These are phyloP conservation scores for Panagrolaimus sp. DNA, from an alignment of 1,140 invertebrate species.

Conservation along the genomic window DNA sequence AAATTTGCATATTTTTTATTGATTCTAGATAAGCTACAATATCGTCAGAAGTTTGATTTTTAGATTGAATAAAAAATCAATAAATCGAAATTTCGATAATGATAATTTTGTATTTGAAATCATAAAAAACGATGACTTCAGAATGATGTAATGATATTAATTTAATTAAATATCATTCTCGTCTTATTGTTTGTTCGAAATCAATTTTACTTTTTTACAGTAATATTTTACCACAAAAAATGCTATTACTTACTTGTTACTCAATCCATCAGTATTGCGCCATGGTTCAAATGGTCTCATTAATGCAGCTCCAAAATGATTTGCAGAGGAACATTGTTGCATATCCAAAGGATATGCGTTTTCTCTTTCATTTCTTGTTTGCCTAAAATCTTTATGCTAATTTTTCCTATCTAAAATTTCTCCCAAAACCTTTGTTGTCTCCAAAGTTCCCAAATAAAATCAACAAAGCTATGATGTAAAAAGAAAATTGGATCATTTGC, in stretches of 20 bases:
- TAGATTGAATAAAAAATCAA: no score
- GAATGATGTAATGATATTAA: no score
- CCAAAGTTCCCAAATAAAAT: conserved; percentile 58
- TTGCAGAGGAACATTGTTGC: conserved; percentile 29
- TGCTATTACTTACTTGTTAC: conserved; percentile 29
- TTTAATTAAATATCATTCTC: no score
- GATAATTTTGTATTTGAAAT: no score
- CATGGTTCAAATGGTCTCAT: conserved; percentile 43
- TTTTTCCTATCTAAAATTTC: no score
- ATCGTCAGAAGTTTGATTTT: not conserved
- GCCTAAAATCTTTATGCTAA: conserved; percentile 6
- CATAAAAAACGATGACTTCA: no score
- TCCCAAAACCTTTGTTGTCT: conserved; percentile 37
- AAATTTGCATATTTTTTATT: not conserved
- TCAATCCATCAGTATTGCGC: conserved; percentile 46
- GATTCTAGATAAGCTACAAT: not conserved
- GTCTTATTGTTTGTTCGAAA: no score
- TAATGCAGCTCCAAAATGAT: conserved; percentile 46
- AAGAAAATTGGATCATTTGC: conserved; percentile 59
- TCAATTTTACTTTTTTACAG: conserved; percentile 20
- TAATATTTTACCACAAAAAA: not conserved
- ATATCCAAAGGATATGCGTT: conserved; percentile 41
- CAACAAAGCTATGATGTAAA: conserved; percentile 57
- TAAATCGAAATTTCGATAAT: no score
- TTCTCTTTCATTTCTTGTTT: conserved; percentile 33